These are phyloP conservation scores for Bombus confusus DNA, from an alignment of 1,140 invertebrate genomes.

Conservation along the genomic window DNA sequence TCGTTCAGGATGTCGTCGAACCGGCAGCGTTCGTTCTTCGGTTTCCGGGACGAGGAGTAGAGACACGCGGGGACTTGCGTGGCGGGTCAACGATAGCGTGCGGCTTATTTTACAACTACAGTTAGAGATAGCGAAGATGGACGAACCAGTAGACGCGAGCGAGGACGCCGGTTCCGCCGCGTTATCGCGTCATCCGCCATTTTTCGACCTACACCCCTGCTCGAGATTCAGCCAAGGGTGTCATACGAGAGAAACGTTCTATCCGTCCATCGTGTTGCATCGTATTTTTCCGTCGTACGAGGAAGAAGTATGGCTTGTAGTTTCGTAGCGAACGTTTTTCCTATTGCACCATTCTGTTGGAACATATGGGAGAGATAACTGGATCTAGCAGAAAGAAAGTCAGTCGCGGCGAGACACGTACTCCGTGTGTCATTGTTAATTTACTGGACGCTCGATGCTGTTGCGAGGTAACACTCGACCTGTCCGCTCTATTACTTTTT, in stretches of 20 bases:
- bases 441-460: constrained; percentile 5
- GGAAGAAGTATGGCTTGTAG: not conserved
- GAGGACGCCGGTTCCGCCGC: constrained; percentile 39
- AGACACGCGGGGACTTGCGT: constrained; percentile 32
- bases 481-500: constrained; percentile 16
- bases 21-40: not conserved
- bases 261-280: not conserved
- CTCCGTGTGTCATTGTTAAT: constrained; percentile 33
- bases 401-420: constrained; percentile 9
- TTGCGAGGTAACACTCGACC: constrained; percentile 6
- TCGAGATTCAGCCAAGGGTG: not conserved
- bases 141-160: constrained; percentile 51
- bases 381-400: constrained; percentile 19
- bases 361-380: not conserved
- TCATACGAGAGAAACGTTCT: not conserved
- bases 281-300: not conserved
- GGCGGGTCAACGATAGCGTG: constrained; percentile 54
- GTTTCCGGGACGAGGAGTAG: constrained; percentile 35
- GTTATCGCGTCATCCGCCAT: constrained; percentile 42
- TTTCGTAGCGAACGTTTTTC: not conserved
- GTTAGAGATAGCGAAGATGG: constrained; percentile 66
- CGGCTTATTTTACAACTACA: constrained; percentile 65
- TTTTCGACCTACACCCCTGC: constrained; percentile 33
- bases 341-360: not conserved
- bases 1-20: constrained; percentile 29